These are phyloP conservation scores for Crenichthys baileyi DNA, from an alignment of 2,797 vertebrate genomes.

Conservation along the genomic window DNA sequence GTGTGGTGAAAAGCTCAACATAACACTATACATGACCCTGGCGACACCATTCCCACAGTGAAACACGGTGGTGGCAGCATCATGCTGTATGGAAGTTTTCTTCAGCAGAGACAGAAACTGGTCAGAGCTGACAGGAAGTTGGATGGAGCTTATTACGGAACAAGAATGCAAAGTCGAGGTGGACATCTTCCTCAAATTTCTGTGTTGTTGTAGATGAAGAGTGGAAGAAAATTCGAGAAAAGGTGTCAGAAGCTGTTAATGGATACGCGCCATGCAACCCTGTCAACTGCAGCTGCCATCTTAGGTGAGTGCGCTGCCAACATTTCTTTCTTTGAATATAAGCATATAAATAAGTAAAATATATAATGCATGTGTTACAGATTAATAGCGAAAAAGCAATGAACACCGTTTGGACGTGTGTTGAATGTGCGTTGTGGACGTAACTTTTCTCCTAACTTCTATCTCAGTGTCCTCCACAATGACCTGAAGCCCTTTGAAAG, in stretches of 20 bases:
- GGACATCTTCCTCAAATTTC: neutral
- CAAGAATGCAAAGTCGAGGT: neutral
- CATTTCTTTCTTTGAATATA: neutral
- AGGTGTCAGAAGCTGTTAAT: slow-evolving; percentile 73
- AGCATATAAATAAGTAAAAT: neutral
- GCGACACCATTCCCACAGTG: neutral
- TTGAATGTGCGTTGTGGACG: neutral
- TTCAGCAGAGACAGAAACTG: too few relatives aligned
- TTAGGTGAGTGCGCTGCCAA: slow-evolving; percentile 76
- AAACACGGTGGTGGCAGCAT: neutral
- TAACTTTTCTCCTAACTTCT: neutral
- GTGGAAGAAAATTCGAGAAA: slow-evolving; percentile 62
- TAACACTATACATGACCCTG: neutral
- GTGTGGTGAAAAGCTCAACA: neutral
- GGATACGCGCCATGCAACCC: slow-evolving; percentile 82
- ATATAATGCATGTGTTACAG: neutral
- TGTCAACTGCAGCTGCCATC: slow-evolving; percentile 90
- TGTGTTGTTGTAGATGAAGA: slow-evolving; percentile 47
- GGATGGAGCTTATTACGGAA: neutral
- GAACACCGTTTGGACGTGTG: neutral
- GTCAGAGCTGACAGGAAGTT: too few relatives aligned
- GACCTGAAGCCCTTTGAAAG: slow-evolving; percentile 86
- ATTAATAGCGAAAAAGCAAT: neutral
- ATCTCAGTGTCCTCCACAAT: slow-evolving; percentile 85
- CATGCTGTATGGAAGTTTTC: neutral